Evolutionary conservation across 1,140 invertebrate genomes (phyloP).

Genomic region (Zeugodacus cucurbitae): DNA sequence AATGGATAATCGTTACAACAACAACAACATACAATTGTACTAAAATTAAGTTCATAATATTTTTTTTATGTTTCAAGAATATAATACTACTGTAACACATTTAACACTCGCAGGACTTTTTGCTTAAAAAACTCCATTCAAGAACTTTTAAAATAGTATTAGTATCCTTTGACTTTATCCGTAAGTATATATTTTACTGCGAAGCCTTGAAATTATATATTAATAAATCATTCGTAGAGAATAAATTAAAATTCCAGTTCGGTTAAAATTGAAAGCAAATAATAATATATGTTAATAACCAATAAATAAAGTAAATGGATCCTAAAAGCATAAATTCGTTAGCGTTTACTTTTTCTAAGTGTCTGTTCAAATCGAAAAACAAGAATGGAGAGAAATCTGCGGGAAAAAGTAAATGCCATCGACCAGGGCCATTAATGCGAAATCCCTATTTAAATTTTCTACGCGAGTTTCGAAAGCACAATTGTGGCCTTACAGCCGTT

Average conservation of each 20-base stretch:
- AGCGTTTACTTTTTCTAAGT: not conserved
- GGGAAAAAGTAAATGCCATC: not conserved
- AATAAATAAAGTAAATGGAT: not conserved
- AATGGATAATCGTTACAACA: too few species aligned
- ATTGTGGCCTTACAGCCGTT: constrained; percentile 9
- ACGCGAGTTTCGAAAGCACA: constrained; percentile 11
- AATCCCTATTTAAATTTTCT: constrained; percentile 20
- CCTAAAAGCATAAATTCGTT: not conserved
- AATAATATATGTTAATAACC: not conserved
- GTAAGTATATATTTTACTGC: too few species aligned
- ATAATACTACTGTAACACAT: too few species aligned
- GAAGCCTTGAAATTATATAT: not conserved
- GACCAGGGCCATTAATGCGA: not conserved
- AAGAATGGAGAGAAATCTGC: not conserved
- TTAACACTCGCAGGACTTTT: too few species aligned
- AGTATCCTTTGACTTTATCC: too few species aligned
- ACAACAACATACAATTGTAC: too few species aligned
- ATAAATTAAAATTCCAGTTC: not conserved
- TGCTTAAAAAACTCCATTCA: too few species aligned
- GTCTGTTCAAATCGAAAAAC: not conserved
- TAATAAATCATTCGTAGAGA: not conserved
- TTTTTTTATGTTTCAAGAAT: too few species aligned
- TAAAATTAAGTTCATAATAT: too few species aligned
- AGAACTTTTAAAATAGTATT: too few species aligned
- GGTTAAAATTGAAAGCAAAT: not conserved